Evolutionary conservation across 1,140 invertebrate genomes (phyloP).

Genomic region (Oryzaephilus surinamensis): DNA sequence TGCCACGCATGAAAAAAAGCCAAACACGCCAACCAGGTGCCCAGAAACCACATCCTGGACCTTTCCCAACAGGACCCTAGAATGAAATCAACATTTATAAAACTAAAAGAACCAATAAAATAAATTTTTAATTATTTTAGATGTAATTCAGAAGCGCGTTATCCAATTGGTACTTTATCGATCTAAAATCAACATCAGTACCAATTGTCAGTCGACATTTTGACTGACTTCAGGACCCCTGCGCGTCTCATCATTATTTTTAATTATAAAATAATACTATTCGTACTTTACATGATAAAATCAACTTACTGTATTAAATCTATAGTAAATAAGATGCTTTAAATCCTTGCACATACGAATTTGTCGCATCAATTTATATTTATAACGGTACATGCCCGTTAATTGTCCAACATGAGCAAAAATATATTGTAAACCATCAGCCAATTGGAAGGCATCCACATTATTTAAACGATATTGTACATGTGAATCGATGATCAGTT

Average conservation of each 20-base stretch:
- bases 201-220: conserved; percentile 44
- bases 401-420: conserved; percentile 99
- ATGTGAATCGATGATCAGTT: conserved; percentile 97
- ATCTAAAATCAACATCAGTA: conserved; percentile 9
- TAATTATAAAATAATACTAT: no score
- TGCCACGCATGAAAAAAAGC: conserved; percentile 99
- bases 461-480: conserved; percentile 99
- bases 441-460: conserved; percentile 96
- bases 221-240: conserved; percentile 58
- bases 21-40: conserved; percentile 98
- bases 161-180: conserved; percentile 9
- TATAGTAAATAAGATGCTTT: conserved; percentile 98
- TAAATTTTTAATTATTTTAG: conserved; percentile 5
- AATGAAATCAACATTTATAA: conserved; percentile 20
- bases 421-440: conserved; percentile 98
- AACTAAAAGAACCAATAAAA: conserved; percentile 3
- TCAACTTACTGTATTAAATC: conserved; percentile 93
- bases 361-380: conserved; percentile 99
- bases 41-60: conserved; percentile 98
- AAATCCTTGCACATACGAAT: conserved; percentile 99
- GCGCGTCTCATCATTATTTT: conserved; percentile 51
- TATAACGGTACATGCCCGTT: conserved; percentile 99
- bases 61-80: conserved; percentile 94
- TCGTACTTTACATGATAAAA: conserved; percentile 4
- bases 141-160: conserved; percentile 17